Conservation (phyloP, 2,888 invertebrate genomes). For the Exephanes ischioxanthus region DNA sequence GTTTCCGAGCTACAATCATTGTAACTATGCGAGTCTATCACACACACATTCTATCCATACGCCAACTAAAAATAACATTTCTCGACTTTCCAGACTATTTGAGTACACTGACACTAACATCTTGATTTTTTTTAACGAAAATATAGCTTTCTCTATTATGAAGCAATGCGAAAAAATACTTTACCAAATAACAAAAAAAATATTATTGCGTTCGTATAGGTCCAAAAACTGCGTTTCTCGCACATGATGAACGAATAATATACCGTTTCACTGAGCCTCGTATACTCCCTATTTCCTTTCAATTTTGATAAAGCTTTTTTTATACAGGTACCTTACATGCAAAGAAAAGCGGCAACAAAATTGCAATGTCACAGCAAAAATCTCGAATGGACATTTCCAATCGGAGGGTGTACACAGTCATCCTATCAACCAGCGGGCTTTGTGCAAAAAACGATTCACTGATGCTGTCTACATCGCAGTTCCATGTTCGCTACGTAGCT, state of each 20-base stretch:
- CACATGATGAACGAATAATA: background rate
- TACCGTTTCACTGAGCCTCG: background rate
- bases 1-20: no score
- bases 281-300: background rate
- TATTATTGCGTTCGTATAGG: no score
- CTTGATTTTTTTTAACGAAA: no score
- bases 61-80: no score
- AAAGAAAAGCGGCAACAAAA: background rate
- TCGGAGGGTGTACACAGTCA: slow-evolving; percentile 1
- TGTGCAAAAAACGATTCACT: background rate
- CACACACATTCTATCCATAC: no score
- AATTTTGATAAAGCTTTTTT: background rate
- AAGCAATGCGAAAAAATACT: no score
- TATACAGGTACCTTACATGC: background rate
- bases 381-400: background rate
- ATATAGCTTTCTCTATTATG: no score
- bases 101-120: no score
- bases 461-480: background rate
- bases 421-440: background rate
- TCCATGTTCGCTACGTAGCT: background rate
- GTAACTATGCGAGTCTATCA: no score
- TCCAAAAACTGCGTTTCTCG: background rate
- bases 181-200: no score
- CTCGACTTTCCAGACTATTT: no score
- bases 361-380: background rate